Evolutionary conservation across 2,888 invertebrate species (phyloP).

Genomic region (Cryptus viduatorius): DNA sequence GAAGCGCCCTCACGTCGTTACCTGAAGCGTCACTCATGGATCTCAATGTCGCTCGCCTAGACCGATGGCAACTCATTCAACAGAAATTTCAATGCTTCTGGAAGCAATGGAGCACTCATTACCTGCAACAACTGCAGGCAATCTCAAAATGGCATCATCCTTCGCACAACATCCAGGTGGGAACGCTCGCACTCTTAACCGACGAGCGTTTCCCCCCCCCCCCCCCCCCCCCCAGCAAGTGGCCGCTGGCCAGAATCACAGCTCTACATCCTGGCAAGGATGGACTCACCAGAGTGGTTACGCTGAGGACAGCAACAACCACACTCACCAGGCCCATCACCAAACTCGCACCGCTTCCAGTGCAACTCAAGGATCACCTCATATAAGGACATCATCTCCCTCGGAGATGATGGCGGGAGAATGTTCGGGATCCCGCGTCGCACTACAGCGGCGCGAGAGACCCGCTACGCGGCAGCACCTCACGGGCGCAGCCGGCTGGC

Average conservation of each 20-base stretch:
- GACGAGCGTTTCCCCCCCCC: slow-evolving; percentile 1
- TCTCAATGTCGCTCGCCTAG: no score
- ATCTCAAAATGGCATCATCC: slow-evolving; percentile 7
- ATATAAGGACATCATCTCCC: no score
- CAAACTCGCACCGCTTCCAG: no score
- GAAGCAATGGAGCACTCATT: no score
- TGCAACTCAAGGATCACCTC: no score
- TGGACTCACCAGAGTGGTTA: slow-evolving; percentile 6
- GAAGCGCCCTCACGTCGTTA: no score
- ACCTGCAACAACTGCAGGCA: not conserved
- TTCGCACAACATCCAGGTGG: not conserved
- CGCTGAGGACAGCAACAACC: not conserved
- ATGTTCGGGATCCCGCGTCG: no score
- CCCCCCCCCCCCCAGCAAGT: no score
- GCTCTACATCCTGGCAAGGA: not conserved
- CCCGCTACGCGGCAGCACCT: not conserved
- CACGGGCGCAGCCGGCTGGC: not conserved
- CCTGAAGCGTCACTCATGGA: no score
- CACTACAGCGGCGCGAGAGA: not conserved
- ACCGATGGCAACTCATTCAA: not conserved
- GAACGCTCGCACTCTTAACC: not conserved
- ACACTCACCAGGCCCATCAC: not conserved
- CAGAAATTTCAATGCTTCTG: not conserved
- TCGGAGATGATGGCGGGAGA: no score
- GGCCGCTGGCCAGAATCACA: not conserved